Conservation (phyloP, 2,888 invertebrate species). For the Exocentrus adspersus region DNA sequence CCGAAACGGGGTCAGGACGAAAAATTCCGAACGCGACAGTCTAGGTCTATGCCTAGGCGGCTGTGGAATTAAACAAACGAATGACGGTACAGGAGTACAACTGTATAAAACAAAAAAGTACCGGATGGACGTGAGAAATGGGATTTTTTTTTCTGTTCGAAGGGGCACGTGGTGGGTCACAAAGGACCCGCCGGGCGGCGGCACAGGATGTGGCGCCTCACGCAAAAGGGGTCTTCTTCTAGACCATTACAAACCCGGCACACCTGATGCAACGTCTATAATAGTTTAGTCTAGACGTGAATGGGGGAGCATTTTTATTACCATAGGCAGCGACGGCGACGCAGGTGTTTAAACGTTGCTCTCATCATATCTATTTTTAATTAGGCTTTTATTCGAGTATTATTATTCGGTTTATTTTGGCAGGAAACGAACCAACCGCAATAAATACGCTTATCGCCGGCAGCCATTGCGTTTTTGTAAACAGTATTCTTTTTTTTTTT, state of each 20-base stretch:
- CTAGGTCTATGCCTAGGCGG: too few species aligned
- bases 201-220: conserved; percentile 32
- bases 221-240: conserved; percentile 22
- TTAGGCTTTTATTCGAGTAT: neutral
- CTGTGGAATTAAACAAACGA: too few species aligned
- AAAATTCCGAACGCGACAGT: too few species aligned
- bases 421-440: conserved; percentile 2
- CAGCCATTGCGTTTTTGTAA: neutral
- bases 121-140: conserved; percentile 21
- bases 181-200: conserved; percentile 26
- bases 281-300: conserved; percentile 20
- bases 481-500: too few species aligned
- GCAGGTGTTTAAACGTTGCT: conserved; percentile 6
- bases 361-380: conserved; percentile 26
- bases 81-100: too few species aligned
- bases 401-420: conserved; percentile 19
- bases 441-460: neutral
- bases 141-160: conserved; percentile 27
- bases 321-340: conserved; percentile 8
- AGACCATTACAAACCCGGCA: neutral
- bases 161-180: conserved; percentile 28
- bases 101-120: too few species aligned
- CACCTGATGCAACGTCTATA: too few species aligned
- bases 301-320: conserved; percentile 10
- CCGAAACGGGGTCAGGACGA: too few species aligned